A percentile compares a stretch with the other conserved stretches of the same genome.
phyloP scores from a whole-genome alignment of 2,797 vertebrate genomes.

The Cryptoblepharus egeriae region DNA sequence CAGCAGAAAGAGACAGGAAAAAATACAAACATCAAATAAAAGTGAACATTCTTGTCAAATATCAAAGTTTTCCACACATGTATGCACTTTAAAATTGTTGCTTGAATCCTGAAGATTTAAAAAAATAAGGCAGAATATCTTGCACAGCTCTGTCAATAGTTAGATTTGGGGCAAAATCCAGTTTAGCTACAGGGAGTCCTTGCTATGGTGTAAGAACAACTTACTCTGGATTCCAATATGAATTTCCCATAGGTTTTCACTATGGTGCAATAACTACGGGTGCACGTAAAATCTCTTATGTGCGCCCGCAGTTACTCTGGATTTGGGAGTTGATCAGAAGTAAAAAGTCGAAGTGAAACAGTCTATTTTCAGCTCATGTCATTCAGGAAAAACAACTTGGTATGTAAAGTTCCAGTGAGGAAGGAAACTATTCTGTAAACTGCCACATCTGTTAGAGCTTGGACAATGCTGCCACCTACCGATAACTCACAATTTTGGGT shows the following conservation, averaged over 20 bases:
- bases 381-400: conserved; percentile 76
- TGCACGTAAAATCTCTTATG: no score
- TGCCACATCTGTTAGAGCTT: conserved; percentile 67
- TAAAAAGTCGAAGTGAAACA: conserved; percentile 56
- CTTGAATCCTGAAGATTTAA: background rate
- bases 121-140: background rate
- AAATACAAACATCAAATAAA: background rate
- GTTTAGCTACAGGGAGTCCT: no score
- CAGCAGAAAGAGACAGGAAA: background rate
- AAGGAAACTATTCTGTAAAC: conserved; percentile 63
- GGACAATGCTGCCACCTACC: conserved; percentile 94
- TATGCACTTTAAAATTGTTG: background rate
- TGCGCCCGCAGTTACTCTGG: no score
- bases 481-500: conserved; percentile 27
- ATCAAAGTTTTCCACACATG: background rate
- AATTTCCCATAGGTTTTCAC: no score
- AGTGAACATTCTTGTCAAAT: background rate
- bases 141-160: conserved; percentile 30
- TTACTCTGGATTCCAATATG: no score
- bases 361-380: conserved; percentile 79
- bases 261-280: no score
- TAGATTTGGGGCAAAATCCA: no score
- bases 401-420: conserved; percentile 69
- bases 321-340: no score
- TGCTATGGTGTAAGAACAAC: no score